Percentiles rank a stretch among this genome's conserved stretches.
Evolutionary conservation across 2,888 invertebrate species (phyloP).

Genomic region (Drosophila fungiperda): DNA sequence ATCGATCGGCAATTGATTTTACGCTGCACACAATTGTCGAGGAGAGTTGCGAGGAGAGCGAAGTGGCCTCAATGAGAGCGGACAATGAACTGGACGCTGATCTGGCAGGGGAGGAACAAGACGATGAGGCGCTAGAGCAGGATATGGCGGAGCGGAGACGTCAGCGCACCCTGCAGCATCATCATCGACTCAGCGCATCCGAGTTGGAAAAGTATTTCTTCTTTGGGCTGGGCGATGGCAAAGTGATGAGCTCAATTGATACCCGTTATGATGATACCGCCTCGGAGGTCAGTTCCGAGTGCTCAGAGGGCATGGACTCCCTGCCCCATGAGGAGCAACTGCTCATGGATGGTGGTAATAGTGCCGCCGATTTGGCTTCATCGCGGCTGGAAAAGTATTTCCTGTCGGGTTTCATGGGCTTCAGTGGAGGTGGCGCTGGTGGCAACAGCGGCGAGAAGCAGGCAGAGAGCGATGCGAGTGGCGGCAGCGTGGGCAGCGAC

Average conservation of each 20-base stretch:
- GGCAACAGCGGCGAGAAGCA: constrained; percentile 86
- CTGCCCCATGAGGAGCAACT: constrained; percentile 86
- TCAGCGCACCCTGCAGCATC: constrained; percentile 82
- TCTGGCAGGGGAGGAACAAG: not conserved
- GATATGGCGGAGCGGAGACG: constrained; percentile 84
- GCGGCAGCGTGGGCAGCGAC: constrained; percentile 94
- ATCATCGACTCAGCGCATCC: constrained; percentile 90
- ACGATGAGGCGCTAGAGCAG: constrained; percentile 48
- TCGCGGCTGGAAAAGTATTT: constrained; percentile 96
- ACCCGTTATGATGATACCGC: constrained; percentile 87
- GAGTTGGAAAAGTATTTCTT: constrained; percentile 96
- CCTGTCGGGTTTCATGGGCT: constrained; percentile 93
- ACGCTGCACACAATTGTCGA: constrained; percentile 97
- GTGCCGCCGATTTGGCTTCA: constrained; percentile 91
- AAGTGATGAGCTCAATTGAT: constrained; percentile 84
- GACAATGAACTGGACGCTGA: constrained; percentile 62
- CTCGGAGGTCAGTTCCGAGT: constrained; percentile 94
- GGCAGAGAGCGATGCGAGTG: constrained; percentile 87
- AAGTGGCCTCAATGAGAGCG: constrained; percentile 88
- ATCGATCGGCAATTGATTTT: constrained; percentile 93
- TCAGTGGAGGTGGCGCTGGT: constrained; percentile 86
- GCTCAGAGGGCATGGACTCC: constrained; percentile 93
- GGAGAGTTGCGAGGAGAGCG: constrained; percentile 97
- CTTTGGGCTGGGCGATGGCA: constrained; percentile 92
- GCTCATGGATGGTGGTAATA: constrained; percentile 85